phyloP scores from a whole-genome alignment of 1,140 invertebrate species.

The Drosophila rhopaloa region DNA sequence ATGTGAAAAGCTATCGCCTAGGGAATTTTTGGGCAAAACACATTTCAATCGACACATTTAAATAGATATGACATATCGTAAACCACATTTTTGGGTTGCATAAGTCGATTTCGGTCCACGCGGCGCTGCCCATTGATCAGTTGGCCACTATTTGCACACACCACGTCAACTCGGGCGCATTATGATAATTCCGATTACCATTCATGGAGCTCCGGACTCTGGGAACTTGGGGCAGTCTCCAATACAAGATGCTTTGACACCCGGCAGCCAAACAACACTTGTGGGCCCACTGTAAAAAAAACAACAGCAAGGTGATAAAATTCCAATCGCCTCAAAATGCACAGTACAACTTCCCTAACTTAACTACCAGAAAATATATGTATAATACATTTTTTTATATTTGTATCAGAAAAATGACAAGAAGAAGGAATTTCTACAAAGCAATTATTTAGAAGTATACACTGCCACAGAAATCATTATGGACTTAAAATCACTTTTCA shows the following conservation, averaged over 20 bases:
- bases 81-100: slow-evolving; percentile 28
- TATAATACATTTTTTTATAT: too few species aligned
- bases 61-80: slow-evolving; percentile 32
- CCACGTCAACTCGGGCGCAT: slow-evolving; percentile 35
- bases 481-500: too few species aligned
- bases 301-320: slow-evolving; percentile 64
- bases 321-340: slow-evolving; percentile 48
- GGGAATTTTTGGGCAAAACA: slow-evolving; percentile 7
- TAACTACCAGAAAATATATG: not conserved
- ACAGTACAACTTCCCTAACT: slow-evolving; percentile 4
- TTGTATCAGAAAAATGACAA: too few species aligned
- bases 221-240: slow-evolving; percentile 30
- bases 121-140: slow-evolving; percentile 31
- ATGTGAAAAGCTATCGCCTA: not conserved
- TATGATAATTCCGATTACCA: slow-evolving; percentile 30
- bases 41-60: slow-evolving; percentile 15
- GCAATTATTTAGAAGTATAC: too few species aligned
- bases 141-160: slow-evolving; percentile 41
- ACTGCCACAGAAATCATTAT: too few species aligned
- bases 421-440: too few species aligned
- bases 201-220: not conserved
- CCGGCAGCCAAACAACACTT: slow-evolving; percentile 1
- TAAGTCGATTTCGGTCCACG: slow-evolving; percentile 25
- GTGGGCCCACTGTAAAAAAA: not conserved
- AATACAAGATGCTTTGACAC: slow-evolving; percentile 32